phyloP scores from a whole-genome alignment of 2,113 vertebrate species.

The Phalacrocorax carbo region DNA sequence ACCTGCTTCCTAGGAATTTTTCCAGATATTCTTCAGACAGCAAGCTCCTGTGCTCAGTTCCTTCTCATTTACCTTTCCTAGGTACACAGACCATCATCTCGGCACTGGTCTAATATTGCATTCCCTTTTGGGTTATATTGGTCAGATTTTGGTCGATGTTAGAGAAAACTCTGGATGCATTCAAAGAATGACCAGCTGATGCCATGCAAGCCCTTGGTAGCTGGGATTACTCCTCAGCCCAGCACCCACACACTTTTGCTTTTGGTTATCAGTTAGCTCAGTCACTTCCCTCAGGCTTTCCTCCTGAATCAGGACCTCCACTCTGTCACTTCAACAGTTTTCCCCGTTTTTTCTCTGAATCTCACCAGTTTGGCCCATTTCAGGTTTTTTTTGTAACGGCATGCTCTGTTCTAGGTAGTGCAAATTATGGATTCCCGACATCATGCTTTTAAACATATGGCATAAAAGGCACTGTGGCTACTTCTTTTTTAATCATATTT shows the following conservation, averaged over 20 bases:
- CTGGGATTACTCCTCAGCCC: not conserved
- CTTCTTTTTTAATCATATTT: not conserved
- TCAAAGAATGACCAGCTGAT: not conserved
- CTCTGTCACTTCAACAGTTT: not conserved
- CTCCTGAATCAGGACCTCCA: not conserved
- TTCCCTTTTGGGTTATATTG: not conserved
- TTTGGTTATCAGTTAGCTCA: not conserved
- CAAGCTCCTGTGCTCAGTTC: accelerated
- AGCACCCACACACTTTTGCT: not conserved
- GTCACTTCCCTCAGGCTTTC: not conserved
- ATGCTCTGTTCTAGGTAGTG: not conserved
- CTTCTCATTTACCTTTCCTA: not conserved
- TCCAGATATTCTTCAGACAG: not conserved
- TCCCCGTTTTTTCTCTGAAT: not conserved
- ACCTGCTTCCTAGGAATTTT: not conserved
- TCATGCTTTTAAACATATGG: not conserved
- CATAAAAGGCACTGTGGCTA: not conserved
- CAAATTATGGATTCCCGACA: not conserved
- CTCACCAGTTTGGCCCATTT: not conserved
- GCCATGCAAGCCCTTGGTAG: not conserved
- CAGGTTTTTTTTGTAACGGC: not conserved
- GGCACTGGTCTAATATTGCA: not conserved
- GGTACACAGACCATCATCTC: not conserved
- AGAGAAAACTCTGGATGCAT: not conserved
- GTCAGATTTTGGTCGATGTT: not conserved